Percentiles rank a stretch among this genome's conserved stretches.
Conservation (phyloP, 1,140 invertebrate species). For the Heliconius congener region DNA sequence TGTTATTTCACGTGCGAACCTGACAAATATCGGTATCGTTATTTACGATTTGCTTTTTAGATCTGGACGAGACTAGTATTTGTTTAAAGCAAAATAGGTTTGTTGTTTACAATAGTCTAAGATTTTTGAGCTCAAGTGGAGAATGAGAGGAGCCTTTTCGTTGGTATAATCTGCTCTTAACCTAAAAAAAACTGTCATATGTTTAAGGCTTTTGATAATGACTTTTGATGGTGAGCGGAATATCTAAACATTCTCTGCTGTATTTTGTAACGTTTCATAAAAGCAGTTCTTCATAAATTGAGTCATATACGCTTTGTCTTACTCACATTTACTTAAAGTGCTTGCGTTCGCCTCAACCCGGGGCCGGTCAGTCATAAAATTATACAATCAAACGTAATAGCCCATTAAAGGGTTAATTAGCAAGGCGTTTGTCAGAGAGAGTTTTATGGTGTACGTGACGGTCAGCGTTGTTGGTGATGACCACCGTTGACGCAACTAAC, state of each 20-base stretch:
- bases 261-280: background rate
- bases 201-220: too few relatives aligned
- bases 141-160: background rate
- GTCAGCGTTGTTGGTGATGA: background rate
- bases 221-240: too few relatives aligned
- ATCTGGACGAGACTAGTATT: conserved; percentile 2
- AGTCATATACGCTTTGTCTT: background rate
- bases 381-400: conserved; percentile 62
- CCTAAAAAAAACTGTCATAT: too few relatives aligned
- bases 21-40: conserved; percentile 29
- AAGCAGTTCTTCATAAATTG: background rate
- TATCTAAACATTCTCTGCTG: too few relatives aligned
- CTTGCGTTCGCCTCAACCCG: conserved; percentile 36
- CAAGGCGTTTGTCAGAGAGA: conserved; percentile 59
- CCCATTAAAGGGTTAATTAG: conserved; percentile 72
- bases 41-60: conserved; percentile 21
- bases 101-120: background rate
- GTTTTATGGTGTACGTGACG: conserved; percentile 57
- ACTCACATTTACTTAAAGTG: conserved; percentile 5
- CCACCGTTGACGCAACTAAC: background rate
- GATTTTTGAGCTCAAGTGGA: background rate
- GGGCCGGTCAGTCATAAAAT: conserved; percentile 63
- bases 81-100: background rate
- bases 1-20: conserved; percentile 32
- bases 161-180: too few relatives aligned